A percentile compares a stretch with the other conserved stretches of the same genome.
These are phyloP conservation scores for Zeuzera pyrina DNA, from an alignment of 2,888 invertebrate species.

Conservation along the genomic window DNA sequence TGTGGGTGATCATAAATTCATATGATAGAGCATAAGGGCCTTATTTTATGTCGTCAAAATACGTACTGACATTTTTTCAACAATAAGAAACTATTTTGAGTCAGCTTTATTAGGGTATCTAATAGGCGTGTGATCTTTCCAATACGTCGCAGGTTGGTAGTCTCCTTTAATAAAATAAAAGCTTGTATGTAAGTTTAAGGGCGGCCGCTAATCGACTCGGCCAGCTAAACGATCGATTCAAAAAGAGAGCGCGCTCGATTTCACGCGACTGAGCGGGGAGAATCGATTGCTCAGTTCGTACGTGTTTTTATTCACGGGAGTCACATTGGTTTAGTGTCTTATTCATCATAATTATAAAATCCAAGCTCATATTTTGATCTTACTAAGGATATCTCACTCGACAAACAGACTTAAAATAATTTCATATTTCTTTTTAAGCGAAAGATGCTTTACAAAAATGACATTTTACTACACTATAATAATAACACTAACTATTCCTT, in stretches of 20 bases:
- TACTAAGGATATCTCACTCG: too few species aligned
- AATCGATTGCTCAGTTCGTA: conserved; percentile 49
- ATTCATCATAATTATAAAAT: neutral
- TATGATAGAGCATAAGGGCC: conserved; percentile 38
- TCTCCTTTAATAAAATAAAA: conserved; percentile 30
- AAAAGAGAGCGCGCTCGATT: conserved; percentile 53
- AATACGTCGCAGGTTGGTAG: conserved; percentile 17
- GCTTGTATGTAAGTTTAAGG: conserved; percentile 20
- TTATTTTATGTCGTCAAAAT: conserved; percentile 52
- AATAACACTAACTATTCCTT: too few species aligned
- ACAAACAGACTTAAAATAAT: too few species aligned
- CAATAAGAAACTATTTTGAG: conserved; percentile 12
- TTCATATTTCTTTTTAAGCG: too few species aligned
- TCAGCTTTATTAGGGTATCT: conserved; percentile 25
- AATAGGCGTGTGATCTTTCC: conserved; percentile 26
- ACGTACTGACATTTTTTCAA: conserved; percentile 31
- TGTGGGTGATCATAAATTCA: conserved; percentile 53
- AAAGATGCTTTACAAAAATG: too few species aligned
- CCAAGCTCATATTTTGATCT: too few species aligned
- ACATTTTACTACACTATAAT: too few species aligned
- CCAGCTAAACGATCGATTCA: conserved; percentile 46
- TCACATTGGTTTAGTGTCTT: conserved; percentile 20
- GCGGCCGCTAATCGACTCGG: conserved; percentile 49
- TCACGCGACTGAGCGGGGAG: conserved; percentile 55
- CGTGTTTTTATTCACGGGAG: conserved; percentile 39